Percentiles rank a stretch among this genome's conserved stretches.
These are phyloP conservation scores for Telenomus remus DNA, from an alignment of 1,140 invertebrate genomes.

Conservation along the genomic window DNA sequence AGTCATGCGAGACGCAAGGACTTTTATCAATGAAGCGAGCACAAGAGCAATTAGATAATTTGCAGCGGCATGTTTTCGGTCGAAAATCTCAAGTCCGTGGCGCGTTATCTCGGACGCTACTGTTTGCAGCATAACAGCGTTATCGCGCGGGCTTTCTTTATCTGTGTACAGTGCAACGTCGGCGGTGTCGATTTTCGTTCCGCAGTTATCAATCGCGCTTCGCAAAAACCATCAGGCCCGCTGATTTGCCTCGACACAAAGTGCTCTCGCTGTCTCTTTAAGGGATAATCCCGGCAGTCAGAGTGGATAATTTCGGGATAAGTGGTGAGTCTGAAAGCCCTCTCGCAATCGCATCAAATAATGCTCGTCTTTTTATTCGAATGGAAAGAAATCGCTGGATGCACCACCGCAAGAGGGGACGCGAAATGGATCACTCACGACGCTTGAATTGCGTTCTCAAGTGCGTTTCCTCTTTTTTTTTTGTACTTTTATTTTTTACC, in stretches of 20 bases:
- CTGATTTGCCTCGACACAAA: background rate
- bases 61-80: background rate
- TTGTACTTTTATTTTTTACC: no score
- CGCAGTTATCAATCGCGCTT: conserved; percentile 2
- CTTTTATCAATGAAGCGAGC: background rate
- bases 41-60: background rate
- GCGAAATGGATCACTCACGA: conserved; percentile 30
- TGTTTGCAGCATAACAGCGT: conserved; percentile 14
- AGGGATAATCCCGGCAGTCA: conserved; percentile 20
- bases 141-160: background rate
- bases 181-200: conserved; percentile 1
- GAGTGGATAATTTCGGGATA: conserved; percentile 43
- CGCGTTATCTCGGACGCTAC: conserved; percentile 21
- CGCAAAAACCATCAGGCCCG: background rate
- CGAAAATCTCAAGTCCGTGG: conserved; percentile 18
- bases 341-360: conserved; percentile 32
- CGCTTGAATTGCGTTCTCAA: conserved; percentile 16
- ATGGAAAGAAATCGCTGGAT: conserved; percentile 20
- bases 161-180: conserved; percentile 1
- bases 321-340: conserved; percentile 46
- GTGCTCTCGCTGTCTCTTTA: conserved; percentile 23
- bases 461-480: conserved; percentile 6
- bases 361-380: conserved; percentile 40
- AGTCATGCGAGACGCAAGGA: no score
- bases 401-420: conserved; percentile 5